Percentiles rank a stretch among this genome's conserved stretches.
phyloP scores from a whole-genome alignment of 1,140 invertebrate species.

The Mesaphorura yosii region DNA sequence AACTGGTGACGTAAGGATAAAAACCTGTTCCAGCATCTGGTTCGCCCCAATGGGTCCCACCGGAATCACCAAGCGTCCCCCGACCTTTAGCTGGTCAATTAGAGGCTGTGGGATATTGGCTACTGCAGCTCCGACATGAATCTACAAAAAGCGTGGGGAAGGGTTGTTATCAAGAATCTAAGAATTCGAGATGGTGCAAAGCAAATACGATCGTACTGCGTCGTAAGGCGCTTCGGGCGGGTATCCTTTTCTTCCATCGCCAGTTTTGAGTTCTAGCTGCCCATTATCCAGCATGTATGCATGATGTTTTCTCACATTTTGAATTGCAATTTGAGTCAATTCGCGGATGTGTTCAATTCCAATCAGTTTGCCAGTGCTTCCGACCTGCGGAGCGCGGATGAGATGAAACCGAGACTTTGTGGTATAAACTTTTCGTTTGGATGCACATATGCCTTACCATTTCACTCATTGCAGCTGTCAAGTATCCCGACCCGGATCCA shows the following conservation, averaged over 20 bases:
- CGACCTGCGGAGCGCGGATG: too few species aligned
- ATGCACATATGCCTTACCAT: too few species aligned
- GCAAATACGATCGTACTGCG: constrained; percentile 59
- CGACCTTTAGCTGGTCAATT: constrained; percentile 21
- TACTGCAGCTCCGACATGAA: constrained; percentile 25
- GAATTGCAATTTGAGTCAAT: constrained; percentile 43
- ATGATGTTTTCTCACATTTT: constrained; percentile 45
- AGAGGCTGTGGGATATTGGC: constrained; percentile 19
- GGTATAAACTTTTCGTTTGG: too few species aligned
- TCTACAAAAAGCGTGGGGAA: too few species aligned
- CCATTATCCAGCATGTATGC: constrained; percentile 36
- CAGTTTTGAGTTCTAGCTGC: constrained; percentile 38
- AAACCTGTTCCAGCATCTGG: constrained; percentile 61
- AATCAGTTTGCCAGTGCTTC: constrained; percentile 44
- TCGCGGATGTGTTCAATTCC: constrained; percentile 54
- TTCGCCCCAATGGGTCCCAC: constrained; percentile 69
- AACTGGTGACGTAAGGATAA: background rate
- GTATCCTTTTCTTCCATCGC: constrained; percentile 49
- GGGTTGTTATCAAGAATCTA: too few species aligned
- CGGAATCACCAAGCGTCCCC: constrained; percentile 58
- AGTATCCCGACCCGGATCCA: constrained; percentile 52
- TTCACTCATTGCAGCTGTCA: constrained; percentile 50
- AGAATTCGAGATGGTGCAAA: too few species aligned
- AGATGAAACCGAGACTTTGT: too few species aligned
- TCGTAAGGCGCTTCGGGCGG: constrained; percentile 45